Evolutionary conservation across 1,140 invertebrate species (phyloP).

Genomic region (Orchestia grillus): DNA sequence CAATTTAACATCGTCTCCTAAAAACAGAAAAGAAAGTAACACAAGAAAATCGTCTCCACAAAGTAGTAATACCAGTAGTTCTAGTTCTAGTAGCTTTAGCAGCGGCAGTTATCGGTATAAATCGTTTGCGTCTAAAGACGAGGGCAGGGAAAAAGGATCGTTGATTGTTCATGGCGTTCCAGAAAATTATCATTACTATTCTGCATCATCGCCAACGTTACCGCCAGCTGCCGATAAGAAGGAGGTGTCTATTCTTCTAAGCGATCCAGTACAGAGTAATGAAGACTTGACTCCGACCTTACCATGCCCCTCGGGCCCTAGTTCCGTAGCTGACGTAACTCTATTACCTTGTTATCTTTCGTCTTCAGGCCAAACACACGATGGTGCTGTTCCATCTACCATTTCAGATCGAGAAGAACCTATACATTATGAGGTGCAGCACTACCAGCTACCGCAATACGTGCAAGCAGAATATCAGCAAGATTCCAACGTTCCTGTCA

Average conservation of each 20-base stretch:
- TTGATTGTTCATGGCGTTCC: not conserved
- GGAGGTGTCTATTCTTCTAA: not conserved
- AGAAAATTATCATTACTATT: conserved; percentile 34
- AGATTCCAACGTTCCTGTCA: not conserved
- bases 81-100: not conserved
- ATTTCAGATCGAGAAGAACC: not conserved
- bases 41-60: conserved; percentile 18
- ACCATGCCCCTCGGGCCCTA: conserved; percentile 44
- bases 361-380: not conserved
- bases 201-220: not conserved
- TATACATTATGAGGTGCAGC: not conserved
- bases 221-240: not conserved
- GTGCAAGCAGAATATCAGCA: conserved; percentile 29
- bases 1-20: conserved; percentile 29
- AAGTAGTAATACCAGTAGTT: conserved; percentile 16
- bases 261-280: not conserved
- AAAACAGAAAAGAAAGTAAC: conserved; percentile 46
- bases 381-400: not conserved
- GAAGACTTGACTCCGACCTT: not conserved
- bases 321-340: conserved; percentile 29
- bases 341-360: conserved; percentile 8
- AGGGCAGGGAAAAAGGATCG: conserved; percentile 27
- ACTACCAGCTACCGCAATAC: conserved; percentile 12
- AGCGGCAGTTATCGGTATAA: conserved; percentile 13
- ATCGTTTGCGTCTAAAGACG: conserved; percentile 13